These are phyloP conservation scores for Mellilla xanthometata DNA, from an alignment of 2,888 invertebrate species.

Conservation along the genomic window DNA sequence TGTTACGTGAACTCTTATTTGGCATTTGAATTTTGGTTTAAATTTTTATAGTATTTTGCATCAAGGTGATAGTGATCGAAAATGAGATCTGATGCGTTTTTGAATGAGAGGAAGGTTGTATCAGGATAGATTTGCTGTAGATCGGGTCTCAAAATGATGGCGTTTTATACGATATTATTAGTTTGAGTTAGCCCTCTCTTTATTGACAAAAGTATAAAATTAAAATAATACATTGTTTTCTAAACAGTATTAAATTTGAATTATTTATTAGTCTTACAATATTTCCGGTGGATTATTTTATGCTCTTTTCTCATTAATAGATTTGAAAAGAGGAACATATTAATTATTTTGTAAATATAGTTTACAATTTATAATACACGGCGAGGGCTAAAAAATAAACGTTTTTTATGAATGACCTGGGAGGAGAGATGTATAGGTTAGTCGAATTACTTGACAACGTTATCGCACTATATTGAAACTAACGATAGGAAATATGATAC, in stretches of 20 bases:
- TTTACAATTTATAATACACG: too few species aligned
- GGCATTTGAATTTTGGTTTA: conserved; percentile 28
- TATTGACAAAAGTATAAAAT: too few species aligned
- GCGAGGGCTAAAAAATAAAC: not conserved
- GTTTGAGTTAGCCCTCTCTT: too few species aligned
- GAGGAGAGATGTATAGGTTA: conserved; percentile 49
- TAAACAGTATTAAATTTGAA: too few species aligned
- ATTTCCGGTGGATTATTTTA: too few species aligned
- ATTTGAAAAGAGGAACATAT: too few species aligned
- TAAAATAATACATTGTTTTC: too few species aligned
- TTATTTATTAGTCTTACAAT: too few species aligned
- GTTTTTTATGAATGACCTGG: conserved; percentile 8
- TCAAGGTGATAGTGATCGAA: conserved; percentile 19
- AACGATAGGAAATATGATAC: conserved; percentile 49
- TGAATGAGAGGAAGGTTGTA: not conserved
- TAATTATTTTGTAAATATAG: too few species aligned
- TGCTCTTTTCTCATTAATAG: too few species aligned
- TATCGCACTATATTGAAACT: conserved; percentile 54
- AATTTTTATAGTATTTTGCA: too few species aligned
- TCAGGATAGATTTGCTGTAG: conserved; percentile 31
- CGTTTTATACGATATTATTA: too few species aligned
- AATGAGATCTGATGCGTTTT: conserved; percentile 28
- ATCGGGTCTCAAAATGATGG: conserved; percentile 8
- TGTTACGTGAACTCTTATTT: conserved; percentile 57
- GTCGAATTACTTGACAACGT: conserved; percentile 53